Evolutionary conservation across 1,140 invertebrate species (phyloP).

Genomic region (Mamestra configurata): DNA sequence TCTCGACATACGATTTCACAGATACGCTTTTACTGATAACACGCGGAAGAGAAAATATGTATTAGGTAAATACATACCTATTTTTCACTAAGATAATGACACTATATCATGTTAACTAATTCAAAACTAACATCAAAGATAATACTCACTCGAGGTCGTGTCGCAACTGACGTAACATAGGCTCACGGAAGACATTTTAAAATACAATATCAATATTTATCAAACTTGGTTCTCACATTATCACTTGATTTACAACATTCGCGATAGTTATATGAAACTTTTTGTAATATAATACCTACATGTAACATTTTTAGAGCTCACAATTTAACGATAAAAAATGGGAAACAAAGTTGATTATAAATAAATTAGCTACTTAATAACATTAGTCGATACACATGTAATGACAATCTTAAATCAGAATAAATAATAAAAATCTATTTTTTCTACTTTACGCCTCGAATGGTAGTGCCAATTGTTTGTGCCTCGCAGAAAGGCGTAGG

Average conservation of each 20-base stretch:
- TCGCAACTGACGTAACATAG: neutral
- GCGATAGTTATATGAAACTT: neutral
- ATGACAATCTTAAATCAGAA: neutral
- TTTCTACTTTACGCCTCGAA: neutral
- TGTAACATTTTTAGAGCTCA: neutral
- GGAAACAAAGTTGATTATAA: neutral
- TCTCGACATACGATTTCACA: neutral
- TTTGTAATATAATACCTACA: neutral
- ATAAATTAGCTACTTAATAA: conserved; percentile 2
- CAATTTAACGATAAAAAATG: neutral
- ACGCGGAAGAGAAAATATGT: neutral
- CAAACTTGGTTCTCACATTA: neutral
- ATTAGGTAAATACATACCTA: neutral
- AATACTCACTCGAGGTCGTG: neutral
- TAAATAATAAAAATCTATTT: neutral
- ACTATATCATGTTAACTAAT: neutral
- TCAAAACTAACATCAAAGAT: neutral
- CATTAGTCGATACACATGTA: neutral
- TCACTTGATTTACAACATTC: neutral
- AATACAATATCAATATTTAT: conserved; percentile 1
- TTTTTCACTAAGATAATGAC: neutral
- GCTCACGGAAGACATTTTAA: neutral
- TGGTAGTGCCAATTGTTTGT: neutral
- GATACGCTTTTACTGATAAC: neutral
- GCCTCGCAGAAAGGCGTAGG: too few relatives aligned